Evolutionary conservation across 2,113 vertebrate genomes (phyloP).

Genomic region (Percina caprodes): DNA sequence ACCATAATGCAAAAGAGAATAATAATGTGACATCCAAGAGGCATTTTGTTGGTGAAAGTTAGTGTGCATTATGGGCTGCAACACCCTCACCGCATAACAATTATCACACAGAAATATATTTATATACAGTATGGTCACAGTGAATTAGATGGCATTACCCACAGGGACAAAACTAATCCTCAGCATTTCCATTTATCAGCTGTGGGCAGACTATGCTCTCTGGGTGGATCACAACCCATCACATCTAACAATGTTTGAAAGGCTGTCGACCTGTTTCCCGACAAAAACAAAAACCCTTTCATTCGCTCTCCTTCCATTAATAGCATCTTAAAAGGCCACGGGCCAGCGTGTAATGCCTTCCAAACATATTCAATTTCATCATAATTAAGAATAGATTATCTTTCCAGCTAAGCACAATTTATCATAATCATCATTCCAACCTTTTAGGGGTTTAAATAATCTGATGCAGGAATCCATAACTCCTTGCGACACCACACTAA

Average conservation of each 20-base stretch:
- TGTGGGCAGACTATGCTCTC: conserved; percentile 55
- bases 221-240: conserved; percentile 54
- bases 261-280: conserved; percentile 65
- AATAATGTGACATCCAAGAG: not conserved
- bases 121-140: conserved; percentile 31
- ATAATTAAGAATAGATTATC: conserved; percentile 84
- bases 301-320: conserved; percentile 60
- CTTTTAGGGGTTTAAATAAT: conserved; percentile 76
- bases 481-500: conserved; percentile 72
- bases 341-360: conserved; percentile 60
- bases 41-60: not conserved
- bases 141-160: conserved; percentile 51
- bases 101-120: conserved; percentile 41
- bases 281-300: conserved; percentile 58
- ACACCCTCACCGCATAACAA: conserved; percentile 28
- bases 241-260: conserved; percentile 72
- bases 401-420: conserved; percentile 62
- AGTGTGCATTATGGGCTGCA: conserved; percentile 4
- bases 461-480: conserved; percentile 74
- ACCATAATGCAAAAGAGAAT: not conserved
- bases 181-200: conserved; percentile 61
- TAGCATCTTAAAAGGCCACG: conserved; percentile 63
- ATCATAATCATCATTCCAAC: conserved; percentile 77
- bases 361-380: conserved; percentile 76
- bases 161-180: conserved; percentile 62